Conservation (phyloP, 2,113 vertebrate genomes). For the Psilopsiagon aymara region DNA sequence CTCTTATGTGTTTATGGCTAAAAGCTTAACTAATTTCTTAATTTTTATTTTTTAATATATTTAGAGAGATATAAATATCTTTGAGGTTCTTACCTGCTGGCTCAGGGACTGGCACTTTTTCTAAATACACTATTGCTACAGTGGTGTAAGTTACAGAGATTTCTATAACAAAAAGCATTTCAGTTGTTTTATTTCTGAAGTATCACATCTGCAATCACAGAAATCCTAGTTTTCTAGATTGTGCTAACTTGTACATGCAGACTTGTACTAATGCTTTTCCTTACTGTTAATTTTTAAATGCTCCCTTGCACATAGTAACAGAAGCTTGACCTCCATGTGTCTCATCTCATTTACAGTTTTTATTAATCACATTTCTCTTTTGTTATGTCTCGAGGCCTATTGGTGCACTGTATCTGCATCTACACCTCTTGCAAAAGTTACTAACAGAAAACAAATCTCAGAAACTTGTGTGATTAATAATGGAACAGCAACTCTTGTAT, state of each 20-base stretch:
- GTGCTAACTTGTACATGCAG: not conserved
- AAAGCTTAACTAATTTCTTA: not conserved
- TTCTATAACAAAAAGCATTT: not conserved
- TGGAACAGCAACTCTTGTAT: not conserved
- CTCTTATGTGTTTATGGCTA: not conserved
- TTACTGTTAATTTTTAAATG: not conserved
- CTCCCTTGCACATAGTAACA: not conserved
- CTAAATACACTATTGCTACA: not conserved
- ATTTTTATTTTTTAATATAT: not conserved
- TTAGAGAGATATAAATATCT: not conserved
- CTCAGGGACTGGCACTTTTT: conserved; percentile 27
- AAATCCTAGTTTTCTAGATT: not conserved
- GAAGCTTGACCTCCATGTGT: not conserved
- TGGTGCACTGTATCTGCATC: not conserved
- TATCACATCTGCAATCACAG: not conserved
- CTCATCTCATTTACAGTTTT: conserved; percentile 1
- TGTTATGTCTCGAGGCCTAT: not conserved
- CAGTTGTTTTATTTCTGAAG: not conserved
- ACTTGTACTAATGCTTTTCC: not conserved
- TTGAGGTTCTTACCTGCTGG: conserved; percentile 31
- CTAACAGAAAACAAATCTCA: not conserved
- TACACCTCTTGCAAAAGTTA: not conserved
- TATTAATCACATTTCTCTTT: not conserved
- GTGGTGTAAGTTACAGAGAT: not conserved
- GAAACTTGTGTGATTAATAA: not conserved